Base-by-base conservation (phyloP, 2,797 vertebrate genomes). In the Austrolebias charrua region DNA sequence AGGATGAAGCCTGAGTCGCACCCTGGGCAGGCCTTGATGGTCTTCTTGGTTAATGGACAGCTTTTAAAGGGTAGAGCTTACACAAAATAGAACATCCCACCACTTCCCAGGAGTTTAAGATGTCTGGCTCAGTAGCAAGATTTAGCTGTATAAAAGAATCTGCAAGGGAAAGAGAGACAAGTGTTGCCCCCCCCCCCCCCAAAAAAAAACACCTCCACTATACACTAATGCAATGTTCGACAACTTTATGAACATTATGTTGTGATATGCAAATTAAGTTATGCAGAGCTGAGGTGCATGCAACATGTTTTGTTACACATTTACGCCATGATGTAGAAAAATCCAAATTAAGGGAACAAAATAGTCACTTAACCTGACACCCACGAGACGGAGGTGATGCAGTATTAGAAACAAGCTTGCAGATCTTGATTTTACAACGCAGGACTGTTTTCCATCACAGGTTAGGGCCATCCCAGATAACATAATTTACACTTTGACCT, bases 341-440 rank as follows among this genome's bases (percentile, higher is more conserved):
- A 40, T 40, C 11, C 12, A 40, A 38, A 40, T 85, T 75, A 86
- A 86, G 86, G 76, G 84, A 90, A 90, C 88, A 81, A 66, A 86
- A 48, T n/a, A 86, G 88, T 90, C 82, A 94, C 93, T 93, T 93
- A 93, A 92, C 92, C 92, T 84, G 58, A 76, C 72, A 91, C 90
- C 88, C 86, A 92, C 85, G 91, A 92, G 75, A 91, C 84, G 82
- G 91, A 91, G 86, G 89, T 84, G 90, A 91, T 90, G 91, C 79
- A 85, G 86, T 90, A 90, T 90, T 92, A 91, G 89, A 88, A 84
- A 92, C 87, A 92, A 92, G 90, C 87, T 89, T 87, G 89, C 90
- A 86, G 89, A 83, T 85, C 84, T 91, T 90, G 90, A 91, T 92
- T 87, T 88, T 88, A 89, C 82, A 81, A 89, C 81, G 83, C 85